phyloP scores from a whole-genome alignment of 2,888 invertebrate genomes.

The Cosmopolites sordidus region DNA sequence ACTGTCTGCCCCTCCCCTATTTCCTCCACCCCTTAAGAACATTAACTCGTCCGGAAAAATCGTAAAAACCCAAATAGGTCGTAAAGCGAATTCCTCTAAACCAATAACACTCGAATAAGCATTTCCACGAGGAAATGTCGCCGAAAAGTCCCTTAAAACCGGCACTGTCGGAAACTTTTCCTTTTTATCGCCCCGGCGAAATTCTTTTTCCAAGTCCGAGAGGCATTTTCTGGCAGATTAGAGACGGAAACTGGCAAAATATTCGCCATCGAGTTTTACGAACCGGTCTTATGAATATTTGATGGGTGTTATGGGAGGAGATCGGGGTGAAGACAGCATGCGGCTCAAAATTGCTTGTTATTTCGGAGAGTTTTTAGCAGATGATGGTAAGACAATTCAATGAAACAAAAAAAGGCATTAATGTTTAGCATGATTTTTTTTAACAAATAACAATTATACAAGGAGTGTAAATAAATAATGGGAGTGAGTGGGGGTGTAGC shows the following conservation, averaged over 20 bases:
- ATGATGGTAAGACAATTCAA: too few relatives aligned
- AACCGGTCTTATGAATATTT: neutral
- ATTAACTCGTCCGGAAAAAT: constrained; percentile 2
- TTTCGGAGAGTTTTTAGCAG: too few relatives aligned
- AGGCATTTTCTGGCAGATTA: constrained; percentile 25
- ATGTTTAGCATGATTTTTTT: too few relatives aligned
- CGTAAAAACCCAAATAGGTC: constrained; percentile 12
- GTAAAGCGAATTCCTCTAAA: constrained; percentile 20
- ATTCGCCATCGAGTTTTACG: constrained; percentile 7
- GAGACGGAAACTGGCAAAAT: constrained; percentile 24
- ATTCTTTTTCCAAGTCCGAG: constrained; percentile 15
- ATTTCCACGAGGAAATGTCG: constrained; percentile 20
- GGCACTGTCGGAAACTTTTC: neutral
- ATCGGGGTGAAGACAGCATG: neutral
- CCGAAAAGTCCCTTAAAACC: constrained; percentile 8
- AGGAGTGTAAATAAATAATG: too few relatives aligned
- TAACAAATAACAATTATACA: too few relatives aligned
- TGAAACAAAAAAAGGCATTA: too few relatives aligned
- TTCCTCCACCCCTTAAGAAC: too few relatives aligned
- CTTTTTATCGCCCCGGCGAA: neutral
- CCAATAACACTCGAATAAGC: constrained; percentile 25
- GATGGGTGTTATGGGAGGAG: neutral
- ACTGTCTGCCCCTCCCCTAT: too few relatives aligned
- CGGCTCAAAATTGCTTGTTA: too few relatives aligned
- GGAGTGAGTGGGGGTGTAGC: too few relatives aligned